Evolutionary conservation across 2,888 invertebrate genomes (phyloP), one percentile per base, ranked within the genome.

Genomic region (Perizoma flavofasciatum): DNA sequence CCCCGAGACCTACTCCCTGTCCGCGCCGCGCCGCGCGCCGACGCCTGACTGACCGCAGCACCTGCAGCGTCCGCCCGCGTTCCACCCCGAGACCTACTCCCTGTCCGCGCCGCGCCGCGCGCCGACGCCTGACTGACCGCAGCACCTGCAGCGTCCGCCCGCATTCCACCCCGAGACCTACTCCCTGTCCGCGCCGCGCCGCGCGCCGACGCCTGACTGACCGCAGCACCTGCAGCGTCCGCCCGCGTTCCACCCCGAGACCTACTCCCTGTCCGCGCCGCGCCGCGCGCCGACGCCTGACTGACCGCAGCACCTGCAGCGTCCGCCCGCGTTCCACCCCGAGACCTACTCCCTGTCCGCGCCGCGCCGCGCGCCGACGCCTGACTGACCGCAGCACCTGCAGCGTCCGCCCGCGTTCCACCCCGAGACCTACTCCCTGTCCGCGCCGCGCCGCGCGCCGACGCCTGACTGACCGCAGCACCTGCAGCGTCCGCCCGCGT

Each of bases 321-420:
- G 96, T 83, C 97, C 97, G 49, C 97, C 97, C 49, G 95, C 96
- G 40, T 97, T 97, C 88, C 96, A 96, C 83, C 94, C 97, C 0
- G 97, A 96, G 87, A 96, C 95, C 0, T 97, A 97, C 87, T 95
- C 96, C 52, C 93, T 97, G 45, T 52, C 45, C 10, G 50, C 37
- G 35, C 46, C 33, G 4, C 51, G 34, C 50, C 22, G 22, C 1
- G 9, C 1, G 41, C 9, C 4, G 9, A 4, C 0, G 9, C 9
- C n/a, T 4, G 9, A n/a, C n/a, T n/a, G n/a, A n/a, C n/a, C 41
- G 34, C 96, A 96, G 57, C 96, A 96, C 76, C 93, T 97, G 86
- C 95, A 96, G 86, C 97, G 96, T 83, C 97, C 97, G 49, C 97
- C 97, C 49, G 95, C 96, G 40, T 97, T 97, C 88, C 96, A 96